Conservation (phyloP, 37 sponge, comb jelly and placozoan species). For the Ianthella basta region DNA sequence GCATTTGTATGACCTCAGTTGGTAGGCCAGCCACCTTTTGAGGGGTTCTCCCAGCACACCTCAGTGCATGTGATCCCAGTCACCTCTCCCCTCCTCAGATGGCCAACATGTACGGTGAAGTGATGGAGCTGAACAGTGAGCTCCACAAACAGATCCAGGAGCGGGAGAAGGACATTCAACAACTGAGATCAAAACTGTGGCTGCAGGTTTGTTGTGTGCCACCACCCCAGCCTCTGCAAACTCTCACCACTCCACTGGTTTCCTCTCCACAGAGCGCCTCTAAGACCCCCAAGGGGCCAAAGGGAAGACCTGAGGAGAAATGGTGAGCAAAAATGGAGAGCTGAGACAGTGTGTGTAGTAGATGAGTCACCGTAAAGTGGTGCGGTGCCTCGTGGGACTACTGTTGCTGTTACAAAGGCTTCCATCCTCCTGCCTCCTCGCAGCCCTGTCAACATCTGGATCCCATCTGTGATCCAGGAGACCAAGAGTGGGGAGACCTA, state of each 20-base stretch:
- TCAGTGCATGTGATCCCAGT: background rate
- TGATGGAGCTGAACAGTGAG: conserved; percentile 91
- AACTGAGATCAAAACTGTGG: conserved; percentile 12
- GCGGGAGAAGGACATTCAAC: conserved; percentile 57
- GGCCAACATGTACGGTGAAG: conserved; percentile 97
- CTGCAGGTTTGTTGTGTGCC: conserved; percentile 22
- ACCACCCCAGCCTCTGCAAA: background rate
- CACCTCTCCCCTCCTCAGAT: conserved; percentile 58
- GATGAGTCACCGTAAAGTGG: no score
- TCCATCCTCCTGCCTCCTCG: background rate
- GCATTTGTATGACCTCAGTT: background rate
- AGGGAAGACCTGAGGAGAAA: conserved; percentile 20
- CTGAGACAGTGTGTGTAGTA: no score
- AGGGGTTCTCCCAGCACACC: background rate
- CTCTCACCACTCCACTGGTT: background rate
- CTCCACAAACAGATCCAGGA: conserved; percentile 66
- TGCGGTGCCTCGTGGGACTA: no score
- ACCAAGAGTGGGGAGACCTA: conserved; percentile 73
- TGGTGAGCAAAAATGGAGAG: conserved; percentile 13
- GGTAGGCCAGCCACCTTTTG: background rate
- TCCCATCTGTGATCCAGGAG: conserved; percentile 88
- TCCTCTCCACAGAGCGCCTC: conserved; percentile 19
- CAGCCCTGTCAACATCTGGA: conserved; percentile 80
- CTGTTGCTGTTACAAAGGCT: no score
- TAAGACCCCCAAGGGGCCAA: background rate